Conservation (phyloP, 1,140 invertebrate species). For the Pectinophora gossypiella region DNA sequence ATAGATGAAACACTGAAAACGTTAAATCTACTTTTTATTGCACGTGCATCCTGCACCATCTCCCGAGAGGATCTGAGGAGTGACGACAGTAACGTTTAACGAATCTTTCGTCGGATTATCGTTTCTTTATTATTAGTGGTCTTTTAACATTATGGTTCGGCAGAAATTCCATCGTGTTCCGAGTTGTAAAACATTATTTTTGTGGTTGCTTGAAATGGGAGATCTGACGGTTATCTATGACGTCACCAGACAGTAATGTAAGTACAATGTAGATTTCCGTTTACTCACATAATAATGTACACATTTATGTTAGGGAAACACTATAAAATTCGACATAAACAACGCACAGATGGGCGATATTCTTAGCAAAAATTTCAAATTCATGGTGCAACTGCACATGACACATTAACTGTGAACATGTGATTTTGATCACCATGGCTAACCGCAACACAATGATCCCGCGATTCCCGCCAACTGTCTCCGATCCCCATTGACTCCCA, state of each 20-base stretch:
- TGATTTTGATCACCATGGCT: conserved; percentile 70
- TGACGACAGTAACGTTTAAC: not conserved
- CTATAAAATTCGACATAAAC: no score
- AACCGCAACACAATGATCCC: conserved; percentile 67
- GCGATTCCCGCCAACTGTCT: conserved; percentile 61
- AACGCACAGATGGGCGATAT: no score
- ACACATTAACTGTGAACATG: conserved; percentile 32
- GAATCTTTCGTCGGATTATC: not conserved
- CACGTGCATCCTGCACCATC: conserved; percentile 41
- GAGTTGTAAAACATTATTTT: no score
- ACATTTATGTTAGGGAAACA: no score
- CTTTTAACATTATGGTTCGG: no score
- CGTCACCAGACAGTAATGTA: no score
- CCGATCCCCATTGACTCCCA: conserved; percentile 34
- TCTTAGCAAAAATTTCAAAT: not conserved
- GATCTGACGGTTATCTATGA: no score
- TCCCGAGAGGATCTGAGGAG: not conserved
- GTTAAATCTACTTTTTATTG: conserved; percentile 59
- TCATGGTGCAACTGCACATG: conserved; percentile 1
- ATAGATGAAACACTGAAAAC: conserved; percentile 48
- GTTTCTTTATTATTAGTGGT: no score
- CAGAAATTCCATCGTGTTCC: no score
- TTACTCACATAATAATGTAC: no score
- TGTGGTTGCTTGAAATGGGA: no score
- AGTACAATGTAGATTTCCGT: no score